Conservation (phyloP, 2,888 invertebrate genomes). For the Tyria jacobaeae region DNA sequence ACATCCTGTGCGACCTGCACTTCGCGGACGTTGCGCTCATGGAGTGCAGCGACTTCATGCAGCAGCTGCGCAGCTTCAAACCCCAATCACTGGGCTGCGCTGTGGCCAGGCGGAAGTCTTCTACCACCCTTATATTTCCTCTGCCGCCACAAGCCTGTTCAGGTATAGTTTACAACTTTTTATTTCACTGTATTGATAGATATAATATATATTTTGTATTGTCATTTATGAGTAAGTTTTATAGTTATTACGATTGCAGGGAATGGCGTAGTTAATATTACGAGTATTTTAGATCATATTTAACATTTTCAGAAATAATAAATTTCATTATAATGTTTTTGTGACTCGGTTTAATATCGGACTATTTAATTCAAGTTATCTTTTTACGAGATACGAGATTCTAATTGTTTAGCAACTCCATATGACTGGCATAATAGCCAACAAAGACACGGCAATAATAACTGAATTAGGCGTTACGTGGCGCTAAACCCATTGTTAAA, state of each 20-base stretch:
- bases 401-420: no score
- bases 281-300: no score
- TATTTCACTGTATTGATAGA: neutral
- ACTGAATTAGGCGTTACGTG: no score
- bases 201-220: neutral
- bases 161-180: slow-evolving; percentile 83
- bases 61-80: slow-evolving; percentile 98
- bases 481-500: no score
- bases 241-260: neutral
- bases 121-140: slow-evolving; percentile 97
- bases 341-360: no score
- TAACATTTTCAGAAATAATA: no score
- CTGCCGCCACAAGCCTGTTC: slow-evolving; percentile 97
- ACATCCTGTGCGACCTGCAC: slow-evolving; percentile 98
- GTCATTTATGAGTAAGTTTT: neutral
- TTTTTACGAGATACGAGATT: no score
- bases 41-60: slow-evolving; percentile 99
- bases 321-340: no score
- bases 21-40: slow-evolving; percentile 98
- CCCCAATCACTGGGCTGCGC: slow-evolving; percentile 98
- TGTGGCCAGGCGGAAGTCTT: slow-evolving; percentile 96
- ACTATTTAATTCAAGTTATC: no score
- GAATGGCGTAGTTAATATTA: neutral
- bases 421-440: no score
- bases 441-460: no score